Conservation (phyloP, 92 coral and sea anemone genomes). For the Actinostola sp. region DNA sequence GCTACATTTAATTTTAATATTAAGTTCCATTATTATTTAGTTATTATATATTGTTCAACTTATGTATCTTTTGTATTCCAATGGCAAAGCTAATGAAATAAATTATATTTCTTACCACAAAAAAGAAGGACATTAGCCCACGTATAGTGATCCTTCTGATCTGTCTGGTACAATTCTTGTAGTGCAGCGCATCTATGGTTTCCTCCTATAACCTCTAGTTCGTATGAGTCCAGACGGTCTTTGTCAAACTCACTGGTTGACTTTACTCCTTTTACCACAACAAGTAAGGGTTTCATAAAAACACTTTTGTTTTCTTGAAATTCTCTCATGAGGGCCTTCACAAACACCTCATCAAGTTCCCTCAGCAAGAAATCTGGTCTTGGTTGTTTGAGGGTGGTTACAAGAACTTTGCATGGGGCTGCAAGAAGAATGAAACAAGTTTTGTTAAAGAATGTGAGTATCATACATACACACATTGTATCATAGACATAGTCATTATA, state of each 20-base stretch:
- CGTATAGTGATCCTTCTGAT: neutral
- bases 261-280: slow-evolving; percentile 9
- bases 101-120: slow-evolving; percentile 7
- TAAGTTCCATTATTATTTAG: too few species aligned
- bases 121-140: neutral
- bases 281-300: slow-evolving; percentile 15
- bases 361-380: slow-evolving; percentile 5
- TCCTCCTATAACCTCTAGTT: slow-evolving; percentile 1
- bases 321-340: slow-evolving; percentile 4
- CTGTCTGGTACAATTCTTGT: neutral
- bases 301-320: slow-evolving; percentile 7
- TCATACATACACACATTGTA: neutral
- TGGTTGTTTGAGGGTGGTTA: slow-evolving; percentile 20
- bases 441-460: neutral
- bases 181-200: neutral
- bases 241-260: neutral
- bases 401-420: slow-evolving; percentile 32
- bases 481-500: too few species aligned
- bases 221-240: neutral
- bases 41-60: too few species aligned
- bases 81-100: too few species aligned
- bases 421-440: neutral
- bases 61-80: too few species aligned
- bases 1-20: too few species aligned
- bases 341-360: slow-evolving; percentile 15